phyloP scores from a whole-genome alignment of 1,140 invertebrate species.

The Telenomus remus region DNA sequence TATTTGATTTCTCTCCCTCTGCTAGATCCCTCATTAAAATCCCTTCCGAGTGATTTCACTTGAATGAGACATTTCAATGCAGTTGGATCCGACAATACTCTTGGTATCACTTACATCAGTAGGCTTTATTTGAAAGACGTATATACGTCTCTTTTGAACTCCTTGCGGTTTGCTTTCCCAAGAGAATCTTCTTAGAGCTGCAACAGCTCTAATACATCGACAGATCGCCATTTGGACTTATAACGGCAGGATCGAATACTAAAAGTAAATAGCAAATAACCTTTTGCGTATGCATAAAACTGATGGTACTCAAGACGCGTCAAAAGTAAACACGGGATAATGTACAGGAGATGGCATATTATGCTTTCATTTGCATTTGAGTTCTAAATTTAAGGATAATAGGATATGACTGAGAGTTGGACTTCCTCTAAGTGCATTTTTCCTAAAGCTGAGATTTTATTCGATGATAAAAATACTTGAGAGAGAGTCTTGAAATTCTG shows the following conservation, averaged over 20 bases:
- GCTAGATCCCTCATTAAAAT: slow-evolving; percentile 53
- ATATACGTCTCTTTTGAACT: slow-evolving; percentile 50
- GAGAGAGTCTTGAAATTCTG: too few relatives aligned
- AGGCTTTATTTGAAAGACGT: slow-evolving; percentile 54
- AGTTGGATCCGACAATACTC: slow-evolving; percentile 48
- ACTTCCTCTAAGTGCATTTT: too few relatives aligned
- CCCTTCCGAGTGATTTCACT: slow-evolving; percentile 52
- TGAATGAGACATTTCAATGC: slow-evolving; percentile 57
- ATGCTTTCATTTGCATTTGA: neutral
- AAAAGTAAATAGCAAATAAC: slow-evolving; percentile 52
- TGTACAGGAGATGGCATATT: neutral
- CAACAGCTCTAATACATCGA: slow-evolving; percentile 51
- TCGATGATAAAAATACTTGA: too few relatives aligned
- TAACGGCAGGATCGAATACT: slow-evolving; percentile 29
- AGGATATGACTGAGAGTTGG: too few relatives aligned
- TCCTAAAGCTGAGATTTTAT: too few relatives aligned
- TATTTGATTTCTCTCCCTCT: slow-evolving; percentile 38
- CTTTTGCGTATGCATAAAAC: slow-evolving; percentile 32
- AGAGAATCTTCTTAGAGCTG: slow-evolving; percentile 46
- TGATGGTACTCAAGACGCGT: neutral
- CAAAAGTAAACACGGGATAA: slow-evolving; percentile 18
- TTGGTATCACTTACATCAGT: slow-evolving; percentile 51
- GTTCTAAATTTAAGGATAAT: too few relatives aligned
- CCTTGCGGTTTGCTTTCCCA: slow-evolving; percentile 50
- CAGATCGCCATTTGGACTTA: slow-evolving; percentile 49